Evolutionary conservation across 1,140 invertebrate genomes (phyloP).

Genomic region (Papilio glaucus): DNA sequence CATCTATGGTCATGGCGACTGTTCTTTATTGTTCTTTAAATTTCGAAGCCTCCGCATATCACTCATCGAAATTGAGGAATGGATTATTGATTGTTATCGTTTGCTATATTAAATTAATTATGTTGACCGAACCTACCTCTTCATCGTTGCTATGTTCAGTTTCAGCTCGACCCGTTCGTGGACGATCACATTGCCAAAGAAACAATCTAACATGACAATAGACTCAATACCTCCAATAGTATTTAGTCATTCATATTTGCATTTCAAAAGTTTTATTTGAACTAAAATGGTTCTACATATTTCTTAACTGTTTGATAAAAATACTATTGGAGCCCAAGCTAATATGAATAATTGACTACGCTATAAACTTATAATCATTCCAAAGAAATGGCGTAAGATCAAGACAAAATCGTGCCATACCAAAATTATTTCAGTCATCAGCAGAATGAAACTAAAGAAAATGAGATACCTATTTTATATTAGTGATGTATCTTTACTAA

Average conservation of each 20-base stretch:
- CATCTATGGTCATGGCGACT: conserved; percentile 81
- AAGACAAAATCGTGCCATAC: conserved; percentile 8
- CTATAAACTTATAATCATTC: conserved; percentile 27
- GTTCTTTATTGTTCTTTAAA: conserved; percentile 64
- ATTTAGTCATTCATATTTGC: conserved; percentile 53
- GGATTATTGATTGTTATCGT: conserved; percentile 48
- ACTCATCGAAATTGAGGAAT: conserved; percentile 80
- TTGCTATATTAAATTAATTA: conserved; percentile 56
- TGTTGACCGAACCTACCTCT: conserved; percentile 79
- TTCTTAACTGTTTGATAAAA: not conserved
- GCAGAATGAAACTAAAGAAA: not conserved
- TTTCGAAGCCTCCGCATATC: conserved; percentile 71
- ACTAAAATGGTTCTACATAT: not conserved
- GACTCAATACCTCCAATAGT: conserved; percentile 79
- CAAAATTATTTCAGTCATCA: conserved; percentile 6
- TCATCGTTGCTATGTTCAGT: conserved; percentile 73
- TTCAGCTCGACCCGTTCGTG: conserved; percentile 71
- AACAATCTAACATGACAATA: conserved; percentile 84
- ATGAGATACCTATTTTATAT: not conserved
- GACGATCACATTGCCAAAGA: conserved; percentile 79
- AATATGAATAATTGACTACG: conserved; percentile 19
- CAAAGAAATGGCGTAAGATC: conserved; percentile 13
- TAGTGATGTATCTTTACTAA: no score
- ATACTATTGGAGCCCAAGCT: conserved; percentile 38
- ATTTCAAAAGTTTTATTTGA: not conserved